A percentile compares a stretch with the other conserved stretches of the same genome.
These are phyloP conservation scores for Phymanthus crucifer DNA, from an alignment of 92 coral and sea anemone species.

Conservation along the genomic window DNA sequence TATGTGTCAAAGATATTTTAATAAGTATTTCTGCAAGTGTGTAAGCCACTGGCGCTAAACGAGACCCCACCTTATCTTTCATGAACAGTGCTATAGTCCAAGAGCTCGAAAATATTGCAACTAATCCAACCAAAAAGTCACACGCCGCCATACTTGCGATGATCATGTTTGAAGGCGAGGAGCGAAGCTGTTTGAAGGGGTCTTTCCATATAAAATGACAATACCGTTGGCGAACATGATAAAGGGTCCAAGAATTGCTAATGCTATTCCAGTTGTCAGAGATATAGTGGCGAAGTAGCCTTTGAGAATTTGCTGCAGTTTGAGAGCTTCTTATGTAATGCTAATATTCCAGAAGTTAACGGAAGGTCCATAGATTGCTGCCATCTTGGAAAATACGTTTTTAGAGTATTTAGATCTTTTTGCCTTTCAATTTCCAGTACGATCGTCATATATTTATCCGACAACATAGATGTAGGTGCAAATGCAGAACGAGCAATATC, in stretches of 20 bases:
- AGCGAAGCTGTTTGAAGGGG: slow-evolving; percentile 36
- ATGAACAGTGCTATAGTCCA: slow-evolving; percentile 6
- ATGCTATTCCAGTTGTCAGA: too few relatives aligned
- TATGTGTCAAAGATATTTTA: slow-evolving; percentile 4
- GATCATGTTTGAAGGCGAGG: slow-evolving; percentile 35
- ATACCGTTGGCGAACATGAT: slow-evolving; percentile 16
- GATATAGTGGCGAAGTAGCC: neutral
- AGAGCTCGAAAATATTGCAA: neutral
- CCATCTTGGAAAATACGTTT: neutral
- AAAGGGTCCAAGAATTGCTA: slow-evolving; percentile 12
- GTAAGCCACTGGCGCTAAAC: neutral
- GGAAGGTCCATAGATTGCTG: neutral
- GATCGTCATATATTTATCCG: too few relatives aligned
- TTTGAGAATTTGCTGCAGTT: too few relatives aligned
- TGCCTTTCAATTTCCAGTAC: too few relatives aligned
- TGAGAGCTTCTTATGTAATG: neutral
- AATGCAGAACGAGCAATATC: too few relatives aligned
- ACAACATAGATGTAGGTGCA: too few relatives aligned
- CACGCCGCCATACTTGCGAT: slow-evolving; percentile 33
- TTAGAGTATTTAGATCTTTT: too few relatives aligned
- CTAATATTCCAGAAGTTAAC: slow-evolving; percentile 8
- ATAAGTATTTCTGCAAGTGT: neutral
- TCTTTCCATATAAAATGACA: slow-evolving; percentile 36
- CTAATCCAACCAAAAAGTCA: slow-evolving; percentile 25
- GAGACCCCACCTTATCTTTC: neutral